Conservation (phyloP, 2,797 vertebrate species). For the Meda fulgida region DNA sequence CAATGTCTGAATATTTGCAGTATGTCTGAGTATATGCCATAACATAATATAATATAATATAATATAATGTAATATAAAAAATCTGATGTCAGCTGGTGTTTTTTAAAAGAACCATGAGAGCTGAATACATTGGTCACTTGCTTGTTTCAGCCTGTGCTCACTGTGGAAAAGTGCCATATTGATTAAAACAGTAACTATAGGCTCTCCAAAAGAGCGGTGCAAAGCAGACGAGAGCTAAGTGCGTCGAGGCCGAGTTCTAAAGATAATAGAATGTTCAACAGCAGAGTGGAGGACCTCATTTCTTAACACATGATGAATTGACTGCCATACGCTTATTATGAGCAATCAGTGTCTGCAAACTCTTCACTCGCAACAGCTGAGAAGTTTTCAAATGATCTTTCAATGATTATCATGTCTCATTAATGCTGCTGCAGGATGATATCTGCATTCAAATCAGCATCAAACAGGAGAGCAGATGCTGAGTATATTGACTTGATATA, state of each 20-base stretch:
- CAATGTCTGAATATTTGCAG: too few relatives aligned
- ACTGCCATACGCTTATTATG: slow-evolving; percentile 43
- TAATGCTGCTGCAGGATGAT: slow-evolving; percentile 32
- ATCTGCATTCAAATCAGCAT: slow-evolving; percentile 50
- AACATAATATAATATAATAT: background rate
- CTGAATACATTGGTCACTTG: slow-evolving; percentile 14
- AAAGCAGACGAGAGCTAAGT: background rate
- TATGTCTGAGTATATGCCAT: too few relatives aligned
- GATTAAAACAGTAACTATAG: slow-evolving; percentile 21
- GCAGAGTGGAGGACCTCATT: slow-evolving; percentile 31
- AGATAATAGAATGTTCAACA: slow-evolving; percentile 38
- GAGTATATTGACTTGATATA: slow-evolving; percentile 26
- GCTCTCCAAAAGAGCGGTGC: background rate
- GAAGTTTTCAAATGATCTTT: slow-evolving; percentile 49
- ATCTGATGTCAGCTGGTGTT: background rate
- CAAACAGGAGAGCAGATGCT: slow-evolving; percentile 29
- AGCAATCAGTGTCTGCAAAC: slow-evolving; percentile 47
- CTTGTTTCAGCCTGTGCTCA: background rate
- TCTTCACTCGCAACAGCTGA: slow-evolving; percentile 38
- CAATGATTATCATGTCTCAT: slow-evolving; percentile 49
- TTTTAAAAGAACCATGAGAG: background rate
- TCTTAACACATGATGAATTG: slow-evolving; percentile 41
- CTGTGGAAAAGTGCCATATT: background rate
- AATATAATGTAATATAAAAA: background rate
- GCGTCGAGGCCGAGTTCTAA: background rate